A percentile compares a stretch with the other conserved stretches of the same genome.
phyloP scores from a whole-genome alignment of 2,888 invertebrate species.

The Brachyopa scutellaris region DNA sequence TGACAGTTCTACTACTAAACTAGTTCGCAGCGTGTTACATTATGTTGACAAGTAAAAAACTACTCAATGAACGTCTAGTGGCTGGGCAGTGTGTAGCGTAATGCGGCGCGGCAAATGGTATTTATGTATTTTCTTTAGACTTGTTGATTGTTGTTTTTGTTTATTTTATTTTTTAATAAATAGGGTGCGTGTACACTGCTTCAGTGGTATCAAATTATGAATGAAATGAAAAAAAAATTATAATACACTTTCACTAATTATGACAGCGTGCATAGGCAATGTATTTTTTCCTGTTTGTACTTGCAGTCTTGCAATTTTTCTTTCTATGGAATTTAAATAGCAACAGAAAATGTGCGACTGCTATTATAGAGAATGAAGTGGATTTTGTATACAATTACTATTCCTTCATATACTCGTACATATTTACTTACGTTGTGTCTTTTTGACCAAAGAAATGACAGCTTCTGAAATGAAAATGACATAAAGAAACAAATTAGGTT shows the following conservation, averaged over 20 bases:
- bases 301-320: conserved; percentile 56
- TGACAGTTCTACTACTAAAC: conserved; percentile 67
- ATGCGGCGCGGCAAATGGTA: too few species aligned
- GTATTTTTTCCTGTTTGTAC: conserved; percentile 31
- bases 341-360: conserved; percentile 67
- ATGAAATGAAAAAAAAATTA: conserved; percentile 37
- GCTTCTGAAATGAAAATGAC: conserved; percentile 13
- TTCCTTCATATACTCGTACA: too few species aligned
- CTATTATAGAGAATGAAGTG: conserved; percentile 5
- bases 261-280: conserved; percentile 49
- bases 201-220: conserved; percentile 50
- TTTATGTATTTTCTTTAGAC: too few species aligned
- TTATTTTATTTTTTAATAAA: conserved; percentile 59
- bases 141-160: too few species aligned
- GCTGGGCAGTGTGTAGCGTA: background rate
- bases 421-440: conserved; percentile 34
- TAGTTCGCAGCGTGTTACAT: conserved; percentile 57
- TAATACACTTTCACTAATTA: conserved; percentile 70
- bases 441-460: background rate
- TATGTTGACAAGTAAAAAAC: conserved; percentile 35
- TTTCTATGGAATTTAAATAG: conserved; percentile 67
- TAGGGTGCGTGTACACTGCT: conserved; percentile 47
- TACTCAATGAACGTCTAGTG: conserved; percentile 37
- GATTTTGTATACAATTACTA: too few species aligned
- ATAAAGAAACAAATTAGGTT: background rate